These are phyloP conservation scores for Lagocephalus sceleratus DNA, from an alignment of 2,797 vertebrate genomes.

Conservation along the genomic window DNA sequence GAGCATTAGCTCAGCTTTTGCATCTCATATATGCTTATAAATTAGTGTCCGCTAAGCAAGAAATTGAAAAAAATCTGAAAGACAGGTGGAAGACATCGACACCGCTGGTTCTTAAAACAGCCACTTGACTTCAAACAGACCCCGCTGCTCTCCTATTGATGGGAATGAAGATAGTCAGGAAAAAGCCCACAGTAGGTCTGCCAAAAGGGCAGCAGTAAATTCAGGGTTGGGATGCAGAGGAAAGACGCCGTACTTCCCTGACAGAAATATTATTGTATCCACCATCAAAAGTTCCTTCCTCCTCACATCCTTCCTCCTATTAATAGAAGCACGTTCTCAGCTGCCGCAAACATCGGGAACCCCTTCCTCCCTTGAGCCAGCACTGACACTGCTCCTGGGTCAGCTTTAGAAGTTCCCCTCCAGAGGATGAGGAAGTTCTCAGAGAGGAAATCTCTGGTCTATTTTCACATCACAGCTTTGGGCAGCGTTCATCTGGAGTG, in stretches of 20 bases:
- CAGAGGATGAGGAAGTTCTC: conserved; percentile 31
- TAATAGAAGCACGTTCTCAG: conserved; percentile 52
- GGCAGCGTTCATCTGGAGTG: conserved; percentile 33
- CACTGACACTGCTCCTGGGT: conserved; percentile 31
- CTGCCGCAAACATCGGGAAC: conserved; percentile 38
- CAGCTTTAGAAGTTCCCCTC: conserved; percentile 38
- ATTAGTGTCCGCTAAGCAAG: conserved; percentile 12
- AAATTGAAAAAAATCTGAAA: conserved; percentile 36
- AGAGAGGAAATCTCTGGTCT: conserved; percentile 24
- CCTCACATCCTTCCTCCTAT: conserved; percentile 62
- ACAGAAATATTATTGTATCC: conserved; percentile 55
- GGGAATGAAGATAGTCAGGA: conserved; percentile 33
- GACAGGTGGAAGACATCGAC: conserved; percentile 51
- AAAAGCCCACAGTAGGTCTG: conserved; percentile 22
- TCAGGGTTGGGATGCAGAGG: conserved; percentile 5
- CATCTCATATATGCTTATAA: too few relatives aligned
- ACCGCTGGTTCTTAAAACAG: conserved; percentile 47
- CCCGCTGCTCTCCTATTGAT: conserved; percentile 44
- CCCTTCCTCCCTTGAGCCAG: conserved; percentile 22
- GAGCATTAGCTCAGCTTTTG: too few relatives aligned
- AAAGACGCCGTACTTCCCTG: conserved; percentile 37
- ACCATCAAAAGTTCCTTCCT: conserved; percentile 59
- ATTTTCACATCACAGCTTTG: conserved; percentile 17
- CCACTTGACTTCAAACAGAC: conserved; percentile 49
- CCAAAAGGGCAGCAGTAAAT: conserved; percentile 26